A percentile compares a stretch with the other conserved stretches of the same genome.
Evolutionary conservation across 2,888 invertebrate genomes (phyloP).

Genomic region (Molanna angustata): DNA sequence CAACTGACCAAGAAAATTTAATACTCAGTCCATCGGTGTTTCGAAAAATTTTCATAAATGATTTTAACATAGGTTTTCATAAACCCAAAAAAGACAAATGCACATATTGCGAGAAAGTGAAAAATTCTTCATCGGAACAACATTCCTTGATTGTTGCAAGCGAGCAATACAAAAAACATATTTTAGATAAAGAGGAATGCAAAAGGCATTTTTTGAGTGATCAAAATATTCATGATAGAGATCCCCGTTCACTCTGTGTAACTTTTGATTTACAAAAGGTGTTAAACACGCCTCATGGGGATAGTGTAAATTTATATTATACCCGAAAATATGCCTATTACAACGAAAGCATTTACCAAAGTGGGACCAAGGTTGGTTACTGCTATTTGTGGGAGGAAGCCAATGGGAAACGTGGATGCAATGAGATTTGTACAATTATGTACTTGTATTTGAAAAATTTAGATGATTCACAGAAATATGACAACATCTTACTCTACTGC

Average conservation of each 20-base stretch:
- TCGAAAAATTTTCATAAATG: neutral
- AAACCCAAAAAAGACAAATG: conserved; percentile 1
- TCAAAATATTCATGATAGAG: conserved; percentile 1
- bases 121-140: neutral
- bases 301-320: neutral
- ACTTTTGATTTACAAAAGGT: conserved; percentile 3
- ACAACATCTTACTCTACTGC: neutral
- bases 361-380: neutral
- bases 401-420: too few species aligned
- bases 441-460: neutral
- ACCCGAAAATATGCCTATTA: neutral
- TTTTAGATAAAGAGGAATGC: conserved; percentile 1
- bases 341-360: neutral
- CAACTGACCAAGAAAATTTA: neutral
- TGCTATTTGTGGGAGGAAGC: neutral
- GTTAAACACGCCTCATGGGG: conserved; percentile 2
- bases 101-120: neutral
- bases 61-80: neutral
- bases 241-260: neutral
- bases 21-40: neutral
- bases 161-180: neutral
- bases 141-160: too few species aligned
- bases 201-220: conserved; percentile 1
- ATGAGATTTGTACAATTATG: neutral
- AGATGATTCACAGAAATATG: neutral